A percentile compares a stretch with the other conserved stretches of the same genome.
These are phyloP conservation scores for Chaenodraco wilsoni DNA, from an alignment of 2,797 vertebrate genomes.

Conservation along the genomic window DNA sequence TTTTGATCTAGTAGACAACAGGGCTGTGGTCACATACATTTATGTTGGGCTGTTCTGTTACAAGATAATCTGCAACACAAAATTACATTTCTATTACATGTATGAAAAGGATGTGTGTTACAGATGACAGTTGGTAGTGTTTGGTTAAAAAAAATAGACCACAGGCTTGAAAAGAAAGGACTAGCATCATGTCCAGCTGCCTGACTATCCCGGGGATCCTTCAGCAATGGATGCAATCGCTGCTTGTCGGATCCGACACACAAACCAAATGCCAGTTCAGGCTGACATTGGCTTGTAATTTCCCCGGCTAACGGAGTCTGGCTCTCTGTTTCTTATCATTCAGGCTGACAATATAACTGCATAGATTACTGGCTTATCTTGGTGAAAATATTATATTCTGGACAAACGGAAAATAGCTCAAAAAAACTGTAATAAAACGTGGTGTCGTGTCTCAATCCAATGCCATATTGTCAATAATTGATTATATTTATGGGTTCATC, in stretches of 20 bases:
- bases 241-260: conserved; percentile 57
- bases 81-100: conserved; percentile 17
- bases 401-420: conserved; percentile 22
- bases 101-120: conserved; percentile 20
- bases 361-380: conserved; percentile 54
- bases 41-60: conserved; percentile 6
- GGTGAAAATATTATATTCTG: conserved; percentile 44
- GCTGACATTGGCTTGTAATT: conserved; percentile 60
- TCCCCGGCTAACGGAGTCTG: conserved; percentile 51
- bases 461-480: conserved; percentile 18
- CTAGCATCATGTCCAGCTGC: conserved; percentile 37
- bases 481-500: conserved; percentile 4
- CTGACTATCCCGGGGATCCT: conserved; percentile 38
- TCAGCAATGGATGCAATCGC: conserved; percentile 43
- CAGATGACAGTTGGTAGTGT: conserved; percentile 26
- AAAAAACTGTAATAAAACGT: background rate
- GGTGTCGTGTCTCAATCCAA: background rate
- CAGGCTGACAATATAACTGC: conserved; percentile 31
- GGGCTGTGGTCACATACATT: conserved; percentile 2
- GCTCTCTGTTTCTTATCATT: conserved; percentile 45
- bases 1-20: conserved; percentile 9
- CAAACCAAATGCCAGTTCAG: conserved; percentile 61
- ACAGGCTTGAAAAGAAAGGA: conserved; percentile 33
- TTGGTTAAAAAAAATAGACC: conserved; percentile 9
- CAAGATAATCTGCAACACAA: conserved; percentile 19